Conservation (phyloP, 2,113 vertebrate species). For the Oryzias javanicus region DNA sequence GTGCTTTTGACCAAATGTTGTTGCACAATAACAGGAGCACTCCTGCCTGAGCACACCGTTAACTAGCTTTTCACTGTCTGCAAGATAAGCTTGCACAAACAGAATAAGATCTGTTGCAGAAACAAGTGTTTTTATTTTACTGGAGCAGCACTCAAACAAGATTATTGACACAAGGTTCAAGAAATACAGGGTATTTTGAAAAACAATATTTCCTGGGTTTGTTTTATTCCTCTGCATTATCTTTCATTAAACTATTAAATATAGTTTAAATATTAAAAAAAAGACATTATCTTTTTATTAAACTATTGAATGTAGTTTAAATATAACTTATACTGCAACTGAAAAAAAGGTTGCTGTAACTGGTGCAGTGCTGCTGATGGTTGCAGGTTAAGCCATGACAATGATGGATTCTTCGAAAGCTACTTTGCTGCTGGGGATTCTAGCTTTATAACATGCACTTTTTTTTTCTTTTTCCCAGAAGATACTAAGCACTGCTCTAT, state of each 20-base stretch:
- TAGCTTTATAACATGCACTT: not conserved
- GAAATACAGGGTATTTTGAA: slow-evolving; percentile 1
- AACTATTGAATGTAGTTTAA: no score
- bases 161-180: not conserved
- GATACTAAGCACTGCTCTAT: not conserved
- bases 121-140: slow-evolving; percentile 19
- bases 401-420: slow-evolving; percentile 21
- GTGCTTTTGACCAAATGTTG: slow-evolving; percentile 32
- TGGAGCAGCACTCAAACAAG: slow-evolving; percentile 6
- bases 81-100: slow-evolving; percentile 17
- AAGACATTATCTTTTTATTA: no score
- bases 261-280: no score
- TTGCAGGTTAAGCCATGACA: slow-evolving; percentile 7
- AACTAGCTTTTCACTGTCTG: slow-evolving; percentile 40
- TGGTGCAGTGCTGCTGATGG: slow-evolving; percentile 16
- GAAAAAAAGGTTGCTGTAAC: slow-evolving; percentile 7
- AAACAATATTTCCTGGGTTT: not conserved
- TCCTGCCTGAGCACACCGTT: slow-evolving; percentile 20
- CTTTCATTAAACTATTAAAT: no score
- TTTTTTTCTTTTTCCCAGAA: not conserved
- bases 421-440: slow-evolving; percentile 19
- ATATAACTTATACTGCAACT: slow-evolving; percentile 3
- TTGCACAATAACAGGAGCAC: slow-evolving; percentile 21
- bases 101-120: slow-evolving; percentile 31
- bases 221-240: no score